Percentiles rank a stretch among this genome's conserved stretches.
phyloP scores from a whole-genome alignment of 2,113 vertebrate species.

The Aspidoscelis tigris region DNA sequence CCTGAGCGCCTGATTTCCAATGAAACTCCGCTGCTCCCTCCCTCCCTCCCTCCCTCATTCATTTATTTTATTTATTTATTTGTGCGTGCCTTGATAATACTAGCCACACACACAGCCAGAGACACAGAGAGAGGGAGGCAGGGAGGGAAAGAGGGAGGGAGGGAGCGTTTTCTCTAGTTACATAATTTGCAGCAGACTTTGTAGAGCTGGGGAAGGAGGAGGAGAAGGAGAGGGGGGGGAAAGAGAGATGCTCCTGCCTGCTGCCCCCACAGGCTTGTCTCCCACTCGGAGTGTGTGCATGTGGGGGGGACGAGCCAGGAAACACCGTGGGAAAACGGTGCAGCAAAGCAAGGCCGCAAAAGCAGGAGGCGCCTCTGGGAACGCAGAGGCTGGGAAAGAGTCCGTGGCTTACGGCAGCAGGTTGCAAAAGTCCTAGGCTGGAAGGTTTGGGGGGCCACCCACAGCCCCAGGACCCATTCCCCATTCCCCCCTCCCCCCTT shows the following conservation, averaged over 20 bases:
- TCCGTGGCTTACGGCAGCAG: no score
- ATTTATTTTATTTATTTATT: not conserved
- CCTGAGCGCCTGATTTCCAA: not conserved
- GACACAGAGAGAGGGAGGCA: not conserved
- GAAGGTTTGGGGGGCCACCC: no score
- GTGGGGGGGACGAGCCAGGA: no score
- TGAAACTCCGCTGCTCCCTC: no score
- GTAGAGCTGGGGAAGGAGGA: not conserved
- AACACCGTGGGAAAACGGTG: slow-evolving; percentile 40
- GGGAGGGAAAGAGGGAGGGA: no score
- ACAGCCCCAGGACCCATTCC: no score
- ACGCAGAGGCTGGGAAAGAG: no score
- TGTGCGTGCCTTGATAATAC: slow-evolving; percentile 14
- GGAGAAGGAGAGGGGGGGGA: not conserved
- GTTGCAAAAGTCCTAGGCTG: no score
- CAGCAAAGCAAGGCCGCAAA: no score
- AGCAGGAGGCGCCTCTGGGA: no score
- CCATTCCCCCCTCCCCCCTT: no score
- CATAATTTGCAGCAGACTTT: slow-evolving; percentile 60
- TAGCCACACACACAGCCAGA: not conserved
- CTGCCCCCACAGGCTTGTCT: slow-evolving; percentile 49
- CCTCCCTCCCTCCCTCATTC: no score
- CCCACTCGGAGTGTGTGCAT: slow-evolving; percentile 2
- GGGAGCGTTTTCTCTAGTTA: slow-evolving; percentile 48
- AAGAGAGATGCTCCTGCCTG: slow-evolving; percentile 31